Base-by-base conservation (phyloP, 2,888 invertebrate genomes). In the Embidobia sp. region DNA sequence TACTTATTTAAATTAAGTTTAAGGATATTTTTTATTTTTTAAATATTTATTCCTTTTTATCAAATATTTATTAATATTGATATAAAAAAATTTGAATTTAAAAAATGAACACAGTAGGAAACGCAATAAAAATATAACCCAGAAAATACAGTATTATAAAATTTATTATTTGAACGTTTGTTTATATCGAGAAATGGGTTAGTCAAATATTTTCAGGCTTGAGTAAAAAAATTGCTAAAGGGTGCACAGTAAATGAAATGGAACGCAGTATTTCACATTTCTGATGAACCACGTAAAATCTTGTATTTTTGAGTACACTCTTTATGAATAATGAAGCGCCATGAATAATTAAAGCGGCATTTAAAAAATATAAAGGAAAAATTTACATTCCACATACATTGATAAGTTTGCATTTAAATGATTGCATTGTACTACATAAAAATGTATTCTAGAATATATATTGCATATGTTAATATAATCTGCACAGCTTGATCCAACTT, bases 181-280 rank as follows among this genome's bases (percentile, higher is more conserved):
- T 16, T 3, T 8, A 37, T 15, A 7, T 8, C 1, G 8, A 15
- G 7, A 3, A 8, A 3, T 37, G 8, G 3, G n/a, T 16, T 8
- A 16, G 1, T 37, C 15, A 37, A 37, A 37, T 16, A 16, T 37
- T 37, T 16, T 16, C 37, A 16, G 16, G 1, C 8, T 37, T 37
- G 3, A 3, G 16, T 15, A 3, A 16, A 15, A 15, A 37, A 37
- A 37, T 37, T 37, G 8, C 15, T 8, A 37, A 8, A n/a, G 16
- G 16, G 16, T 37, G 37, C 37, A 7, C 37, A 37, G 8, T 37
- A 37, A 37, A 37, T 37, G 37, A 37, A 37, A 37, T 16, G 37
- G 16, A 37, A 7, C 16, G 3, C 2, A 37, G 1, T 16, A 2
- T 16, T 37, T 37, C 15, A 16, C 8, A n/a, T 37, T 37, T 35